These are phyloP conservation scores for Adineta ricciae DNA, from an alignment of 2,888 invertebrate genomes.

Conservation along the genomic window DNA sequence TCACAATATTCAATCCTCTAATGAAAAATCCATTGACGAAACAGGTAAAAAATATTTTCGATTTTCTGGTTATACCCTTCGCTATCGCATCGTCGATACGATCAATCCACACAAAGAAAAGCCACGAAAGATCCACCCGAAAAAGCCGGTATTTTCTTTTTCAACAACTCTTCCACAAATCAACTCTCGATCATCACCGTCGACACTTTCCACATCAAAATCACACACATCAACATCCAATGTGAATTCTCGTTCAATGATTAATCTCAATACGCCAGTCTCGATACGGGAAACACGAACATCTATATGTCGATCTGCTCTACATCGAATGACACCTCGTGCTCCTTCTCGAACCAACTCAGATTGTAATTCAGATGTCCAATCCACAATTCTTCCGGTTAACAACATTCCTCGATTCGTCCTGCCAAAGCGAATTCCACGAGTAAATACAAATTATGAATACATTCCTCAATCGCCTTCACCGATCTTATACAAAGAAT, in stretches of 20 bases:
- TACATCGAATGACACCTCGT: not conserved
- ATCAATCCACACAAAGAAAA: not conserved
- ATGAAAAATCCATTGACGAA: not conserved
- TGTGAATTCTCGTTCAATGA: not conserved
- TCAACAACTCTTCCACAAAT: not conserved
- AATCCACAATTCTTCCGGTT: not conserved
- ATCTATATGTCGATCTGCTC: constrained; percentile 13
- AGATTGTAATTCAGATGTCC: not conserved
- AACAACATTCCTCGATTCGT: not conserved
- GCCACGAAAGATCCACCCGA: not conserved
- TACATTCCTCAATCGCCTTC: not conserved
- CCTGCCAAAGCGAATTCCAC: not conserved
- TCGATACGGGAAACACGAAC: constrained; percentile 6
- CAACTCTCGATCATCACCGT: not conserved
- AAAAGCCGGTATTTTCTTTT: not conserved
- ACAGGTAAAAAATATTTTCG: not conserved
- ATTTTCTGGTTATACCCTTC: not conserved
- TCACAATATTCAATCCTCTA: not conserved
- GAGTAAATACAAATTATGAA: not conserved
- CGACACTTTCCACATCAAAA: not conserved
- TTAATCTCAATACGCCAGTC: not conserved
- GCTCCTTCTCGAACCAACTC: not conserved
- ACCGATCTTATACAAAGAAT: not conserved
- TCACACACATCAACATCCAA: not conserved
- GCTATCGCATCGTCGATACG: not conserved